Evolutionary conservation across 2,888 invertebrate species (phyloP).

Genomic region (Rutpela maculata): DNA sequence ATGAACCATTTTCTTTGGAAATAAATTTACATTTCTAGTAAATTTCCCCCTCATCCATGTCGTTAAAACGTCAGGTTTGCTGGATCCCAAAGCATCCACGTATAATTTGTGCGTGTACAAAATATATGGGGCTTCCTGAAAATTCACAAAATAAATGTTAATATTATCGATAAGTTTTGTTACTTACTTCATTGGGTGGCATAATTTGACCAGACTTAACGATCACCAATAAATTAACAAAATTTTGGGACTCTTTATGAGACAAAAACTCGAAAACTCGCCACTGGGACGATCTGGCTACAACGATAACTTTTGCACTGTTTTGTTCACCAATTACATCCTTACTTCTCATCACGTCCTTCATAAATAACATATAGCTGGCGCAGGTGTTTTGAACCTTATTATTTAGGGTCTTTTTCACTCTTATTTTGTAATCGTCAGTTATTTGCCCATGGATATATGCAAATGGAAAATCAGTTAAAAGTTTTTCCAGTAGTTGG

Average conservation of each 20-base stretch:
- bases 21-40: conserved; percentile 80
- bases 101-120: conserved; percentile 85
- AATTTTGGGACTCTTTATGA: conserved; percentile 78
- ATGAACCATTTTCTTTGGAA: conserved; percentile 80
- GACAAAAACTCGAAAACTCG: conserved; percentile 83
- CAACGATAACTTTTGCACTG: conserved; percentile 79
- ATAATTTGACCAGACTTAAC: conserved; percentile 78
- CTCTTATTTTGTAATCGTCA: conserved; percentile 72
- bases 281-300: conserved; percentile 85
- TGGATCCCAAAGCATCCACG: conserved; percentile 84
- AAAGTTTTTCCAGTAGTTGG: conserved; percentile 77
- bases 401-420: conserved; percentile 24
- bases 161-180: neutral
- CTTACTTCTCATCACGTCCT: conserved; percentile 78
- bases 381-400: conserved; percentile 74
- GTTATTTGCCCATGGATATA: conserved; percentile 80
- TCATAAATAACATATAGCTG: conserved; percentile 82
- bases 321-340: conserved; percentile 80
- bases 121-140: conserved; percentile 82
- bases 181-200: conserved; percentile 62
- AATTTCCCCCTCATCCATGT: conserved; percentile 82
- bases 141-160: conserved; percentile 37
- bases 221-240: conserved; percentile 83
- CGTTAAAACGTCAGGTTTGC: conserved; percentile 80
- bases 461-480: conserved; percentile 77